phyloP scores from a whole-genome alignment of 2,888 invertebrate species.

The Adineta ricciae region DNA sequence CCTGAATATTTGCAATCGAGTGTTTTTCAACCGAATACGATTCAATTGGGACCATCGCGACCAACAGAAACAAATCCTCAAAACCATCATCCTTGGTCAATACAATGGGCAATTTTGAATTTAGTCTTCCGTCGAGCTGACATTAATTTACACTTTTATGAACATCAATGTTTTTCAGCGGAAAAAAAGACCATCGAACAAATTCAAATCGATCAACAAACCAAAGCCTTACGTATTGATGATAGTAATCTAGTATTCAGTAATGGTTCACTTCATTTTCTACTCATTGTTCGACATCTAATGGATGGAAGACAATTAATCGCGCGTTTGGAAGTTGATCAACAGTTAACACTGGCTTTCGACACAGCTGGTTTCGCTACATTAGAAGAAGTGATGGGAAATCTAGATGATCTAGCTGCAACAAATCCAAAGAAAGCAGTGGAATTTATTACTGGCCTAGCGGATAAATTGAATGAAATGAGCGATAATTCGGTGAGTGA shows the following conservation, averaged over 20 bases:
- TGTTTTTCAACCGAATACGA: neutral
- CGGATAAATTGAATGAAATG: conserved; percentile 26
- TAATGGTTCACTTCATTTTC: neutral
- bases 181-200: neutral
- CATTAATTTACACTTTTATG: neutral
- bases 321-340: neutral
- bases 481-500: neutral
- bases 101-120: neutral
- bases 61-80: neutral
- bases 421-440: conserved; percentile 32
- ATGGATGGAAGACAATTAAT: neutral
- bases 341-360: neutral
- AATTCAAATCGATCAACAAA: neutral
- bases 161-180: conserved; percentile 3
- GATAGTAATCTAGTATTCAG: neutral
- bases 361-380: neutral
- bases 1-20: neutral
- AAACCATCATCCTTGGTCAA: neutral
- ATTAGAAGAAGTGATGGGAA: conserved; percentile 11
- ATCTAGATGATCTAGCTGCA: conserved; percentile 28
- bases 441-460: conserved; percentile 23
- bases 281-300: neutral
- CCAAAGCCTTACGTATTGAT: neutral
- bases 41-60: neutral
- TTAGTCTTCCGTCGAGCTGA: neutral